Percentiles rank a stretch among this genome's conserved stretches.
phyloP scores from a whole-genome alignment of 2,888 invertebrate species.

The Caenorhabditis wallacei region DNA sequence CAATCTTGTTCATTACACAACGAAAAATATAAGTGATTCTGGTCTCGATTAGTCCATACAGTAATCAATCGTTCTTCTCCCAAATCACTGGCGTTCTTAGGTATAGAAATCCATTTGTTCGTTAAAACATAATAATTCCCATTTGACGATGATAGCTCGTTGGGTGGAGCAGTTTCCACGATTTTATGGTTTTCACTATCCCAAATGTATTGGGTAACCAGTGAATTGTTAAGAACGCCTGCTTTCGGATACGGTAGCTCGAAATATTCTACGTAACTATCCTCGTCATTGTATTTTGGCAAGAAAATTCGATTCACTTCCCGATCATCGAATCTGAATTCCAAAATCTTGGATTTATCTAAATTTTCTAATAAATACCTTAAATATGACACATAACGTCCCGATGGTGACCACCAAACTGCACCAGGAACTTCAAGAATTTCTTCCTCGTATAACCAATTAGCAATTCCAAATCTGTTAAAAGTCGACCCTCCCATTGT shows the following conservation, averaged over 20 bases:
- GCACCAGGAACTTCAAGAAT: constrained; percentile 69
- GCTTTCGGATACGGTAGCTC: constrained; percentile 79
- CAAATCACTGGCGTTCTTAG: constrained; percentile 37
- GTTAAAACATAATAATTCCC: constrained; percentile 73
- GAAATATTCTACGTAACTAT: constrained; percentile 72
- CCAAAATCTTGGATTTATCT: too few relatives aligned
- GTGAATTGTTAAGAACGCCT: constrained; percentile 72
- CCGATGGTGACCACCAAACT: constrained; percentile 77
- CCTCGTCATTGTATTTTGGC: constrained; percentile 65
- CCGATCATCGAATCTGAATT: constrained; percentile 72
- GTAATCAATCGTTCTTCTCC: constrained; percentile 73
- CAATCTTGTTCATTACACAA: constrained; percentile 73
- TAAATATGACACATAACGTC: constrained; percentile 73
- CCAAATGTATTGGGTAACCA: constrained; percentile 77
- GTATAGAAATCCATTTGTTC: constrained; percentile 72
- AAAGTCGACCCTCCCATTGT: constrained; percentile 66
- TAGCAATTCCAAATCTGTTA: constrained; percentile 69
- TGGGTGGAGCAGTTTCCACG: constrained; percentile 76
- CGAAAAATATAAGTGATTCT: constrained; percentile 73
- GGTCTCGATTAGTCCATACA: constrained; percentile 77
- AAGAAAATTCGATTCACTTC: constrained; percentile 74
- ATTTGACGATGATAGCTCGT: constrained; percentile 66
- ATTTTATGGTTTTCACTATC: constrained; percentile 71
- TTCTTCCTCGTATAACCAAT: constrained; percentile 78
- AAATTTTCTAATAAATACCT: too few relatives aligned